Evolutionary conservation across 2,797 vertebrate species (phyloP).

Genomic region (Amblyopsis hoosieri): DNA sequence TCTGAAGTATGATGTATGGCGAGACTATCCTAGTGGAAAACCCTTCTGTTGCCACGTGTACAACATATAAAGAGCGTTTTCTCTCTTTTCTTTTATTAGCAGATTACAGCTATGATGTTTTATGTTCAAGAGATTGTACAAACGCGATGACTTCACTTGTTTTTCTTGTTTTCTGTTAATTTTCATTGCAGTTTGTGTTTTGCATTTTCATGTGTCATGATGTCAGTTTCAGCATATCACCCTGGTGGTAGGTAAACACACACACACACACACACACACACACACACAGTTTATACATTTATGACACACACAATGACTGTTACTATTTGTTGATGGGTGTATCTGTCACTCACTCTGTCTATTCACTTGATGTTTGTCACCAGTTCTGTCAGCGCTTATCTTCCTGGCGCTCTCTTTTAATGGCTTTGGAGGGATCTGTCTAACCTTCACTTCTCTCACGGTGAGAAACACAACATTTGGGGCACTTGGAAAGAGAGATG

Average conservation of each 20-base stretch:
- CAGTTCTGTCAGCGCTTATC: slow-evolving; percentile 81
- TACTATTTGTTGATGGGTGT: neutral
- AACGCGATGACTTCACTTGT: neutral
- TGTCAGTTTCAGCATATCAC: slow-evolving; percentile 80
- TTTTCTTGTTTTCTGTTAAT: slow-evolving; percentile 16
- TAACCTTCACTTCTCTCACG: slow-evolving; percentile 92
- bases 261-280: neutral
- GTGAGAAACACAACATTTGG: slow-evolving; percentile 71
- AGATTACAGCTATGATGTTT: neutral
- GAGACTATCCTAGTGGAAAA: no score
- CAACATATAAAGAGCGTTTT: neutral
- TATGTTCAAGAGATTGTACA: neutral
- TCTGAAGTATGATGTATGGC: no score
- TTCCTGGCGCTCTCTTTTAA: slow-evolving; percentile 89
- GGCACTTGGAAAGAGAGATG: neutral
- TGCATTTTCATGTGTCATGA: slow-evolving; percentile 83
- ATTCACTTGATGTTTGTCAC: slow-evolving; percentile 24
- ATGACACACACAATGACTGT: neutral
- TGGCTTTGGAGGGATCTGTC: slow-evolving; percentile 91
- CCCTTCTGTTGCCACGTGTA: neutral
- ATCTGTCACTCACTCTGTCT: neutral
- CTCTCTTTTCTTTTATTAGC: no score
- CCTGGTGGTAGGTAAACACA: slow-evolving; percentile 71
- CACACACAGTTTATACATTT: no score
- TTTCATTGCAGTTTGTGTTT: slow-evolving; percentile 78